A percentile compares a stretch with the other conserved stretches of the same genome.
phyloP scores from a whole-genome alignment of 2,888 invertebrate genomes.

The Spialia ferax region DNA sequence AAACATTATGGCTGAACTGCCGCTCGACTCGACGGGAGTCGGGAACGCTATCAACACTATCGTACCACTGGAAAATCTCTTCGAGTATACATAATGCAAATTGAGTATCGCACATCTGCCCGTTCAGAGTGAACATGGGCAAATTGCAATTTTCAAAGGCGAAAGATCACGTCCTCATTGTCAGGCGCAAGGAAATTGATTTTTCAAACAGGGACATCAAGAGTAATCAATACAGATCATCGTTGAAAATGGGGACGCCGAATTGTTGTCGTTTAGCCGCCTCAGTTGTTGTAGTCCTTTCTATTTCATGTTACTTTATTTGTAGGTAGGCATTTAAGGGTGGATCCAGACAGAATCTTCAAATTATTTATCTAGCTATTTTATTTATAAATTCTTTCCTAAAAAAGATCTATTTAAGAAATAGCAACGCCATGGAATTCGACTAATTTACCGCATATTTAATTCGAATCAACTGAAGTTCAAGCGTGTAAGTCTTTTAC shows the following conservation, averaged over 20 bases:
- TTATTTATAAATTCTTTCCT: no score
- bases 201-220: neutral
- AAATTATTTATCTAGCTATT: no score
- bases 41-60: neutral
- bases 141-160: conserved; percentile 11
- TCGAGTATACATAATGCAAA: conserved; percentile 6
- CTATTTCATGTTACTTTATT: no score
- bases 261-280: no score
- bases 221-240: neutral
- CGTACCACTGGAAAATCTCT: neutral
- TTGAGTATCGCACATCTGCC: neutral
- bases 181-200: neutral
- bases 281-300: no score
- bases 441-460: neutral
- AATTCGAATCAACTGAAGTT: neutral
- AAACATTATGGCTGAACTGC: neutral
- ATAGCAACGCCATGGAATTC: no score
- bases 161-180: neutral
- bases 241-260: neutral
- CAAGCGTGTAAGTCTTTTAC: no score
- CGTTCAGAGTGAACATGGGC: neutral
- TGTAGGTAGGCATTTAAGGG: no score
- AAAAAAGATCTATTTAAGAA: no score
- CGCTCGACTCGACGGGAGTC: neutral
- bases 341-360: no score